Evolutionary conservation across 2,113 vertebrate genomes (phyloP).

Genomic region (Laticauda colubrina): DNA sequence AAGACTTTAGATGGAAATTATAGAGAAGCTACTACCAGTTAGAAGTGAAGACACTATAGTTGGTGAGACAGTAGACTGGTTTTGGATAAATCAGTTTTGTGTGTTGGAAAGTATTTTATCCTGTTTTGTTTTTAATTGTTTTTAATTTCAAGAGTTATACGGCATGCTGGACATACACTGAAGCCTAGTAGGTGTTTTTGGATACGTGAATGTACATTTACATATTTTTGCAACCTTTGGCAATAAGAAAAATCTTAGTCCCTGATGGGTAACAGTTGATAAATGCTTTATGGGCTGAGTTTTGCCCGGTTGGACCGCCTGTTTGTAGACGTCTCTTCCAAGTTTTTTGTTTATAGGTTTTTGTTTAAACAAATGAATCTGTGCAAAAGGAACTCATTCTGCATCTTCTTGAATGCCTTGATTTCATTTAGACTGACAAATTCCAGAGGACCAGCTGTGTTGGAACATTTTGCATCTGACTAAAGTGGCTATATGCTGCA

Average conservation of each 20-base stretch:
- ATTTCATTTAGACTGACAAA: neutral
- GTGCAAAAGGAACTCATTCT: neutral
- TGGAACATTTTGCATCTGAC: neutral
- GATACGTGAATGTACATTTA: neutral
- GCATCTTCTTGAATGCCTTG: neutral
- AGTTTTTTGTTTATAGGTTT: slow-evolving; percentile 6
- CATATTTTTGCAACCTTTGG: neutral
- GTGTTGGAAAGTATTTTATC: neutral
- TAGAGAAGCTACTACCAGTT: neutral
- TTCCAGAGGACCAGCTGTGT: neutral
- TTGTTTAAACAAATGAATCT: slow-evolving; percentile 4
- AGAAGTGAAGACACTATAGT: neutral
- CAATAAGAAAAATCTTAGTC: neutral
- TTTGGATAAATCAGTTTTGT: neutral
- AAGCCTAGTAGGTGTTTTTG: neutral
- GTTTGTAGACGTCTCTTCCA: neutral
- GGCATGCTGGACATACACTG: neutral
- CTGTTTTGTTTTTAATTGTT: neutral
- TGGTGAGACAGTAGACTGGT: neutral
- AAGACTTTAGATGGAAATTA: neutral
- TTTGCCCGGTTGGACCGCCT: neutral
- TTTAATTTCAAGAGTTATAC: neutral
- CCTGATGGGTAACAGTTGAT: neutral
- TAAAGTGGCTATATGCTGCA: neutral
- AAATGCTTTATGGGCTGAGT: neutral